Base-by-base conservation (phyloP, 2,113 vertebrate genomes). In the Thamnaconus septentrionalis region DNA sequence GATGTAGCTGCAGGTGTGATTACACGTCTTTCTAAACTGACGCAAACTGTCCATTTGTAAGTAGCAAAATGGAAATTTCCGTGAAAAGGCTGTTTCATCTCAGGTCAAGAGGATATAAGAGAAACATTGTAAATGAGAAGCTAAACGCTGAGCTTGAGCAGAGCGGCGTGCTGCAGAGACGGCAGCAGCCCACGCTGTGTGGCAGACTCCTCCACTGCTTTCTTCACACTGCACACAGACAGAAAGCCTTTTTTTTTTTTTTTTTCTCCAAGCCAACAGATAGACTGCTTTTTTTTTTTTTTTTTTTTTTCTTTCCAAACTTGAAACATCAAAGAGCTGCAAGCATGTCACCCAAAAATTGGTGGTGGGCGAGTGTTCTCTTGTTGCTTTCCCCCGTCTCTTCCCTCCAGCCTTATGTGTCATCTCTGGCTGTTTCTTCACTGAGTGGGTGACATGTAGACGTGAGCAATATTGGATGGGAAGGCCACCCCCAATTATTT, bases 401-500 rank as follows among this genome's bases (percentile, higher is more conserved):
- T 63, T 64, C 59, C 71, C 69, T 71, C 46, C 58, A 67, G 71
- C 61, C 71, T 61, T 61, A 69, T 65, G 54, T 59, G 65, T 75
- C 71, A 6, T 73, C 60, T 79, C 67, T 73, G 81, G 71, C 58
- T 86, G 71, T 3, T 68, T 76, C 74, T 58, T 68, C 72, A 53
- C 11, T 59, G 69, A 68, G 69, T 83, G 75, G 71, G 75, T 83
- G 43, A 78, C 85, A 89, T 88, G 65, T 59, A 84, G 79, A 81
- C 68, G 44, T 70, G 58, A 81, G 66, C 71, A 73, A 74, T 75
- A 61, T 61, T 66, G 58, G 50, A 58, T 76, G 54, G 66, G 65
- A 73, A 73, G 63, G 5, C 10, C 69, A 71, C 74, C 76, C 69
- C 50, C 53, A 63, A 73, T 73, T 57, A 67, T 80, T 74, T 72